A percentile compares a stretch with the other conserved stretches of the same genome.
Conservation (phyloP, 2,888 invertebrate genomes). For the Drosophila niveifrons region DNA sequence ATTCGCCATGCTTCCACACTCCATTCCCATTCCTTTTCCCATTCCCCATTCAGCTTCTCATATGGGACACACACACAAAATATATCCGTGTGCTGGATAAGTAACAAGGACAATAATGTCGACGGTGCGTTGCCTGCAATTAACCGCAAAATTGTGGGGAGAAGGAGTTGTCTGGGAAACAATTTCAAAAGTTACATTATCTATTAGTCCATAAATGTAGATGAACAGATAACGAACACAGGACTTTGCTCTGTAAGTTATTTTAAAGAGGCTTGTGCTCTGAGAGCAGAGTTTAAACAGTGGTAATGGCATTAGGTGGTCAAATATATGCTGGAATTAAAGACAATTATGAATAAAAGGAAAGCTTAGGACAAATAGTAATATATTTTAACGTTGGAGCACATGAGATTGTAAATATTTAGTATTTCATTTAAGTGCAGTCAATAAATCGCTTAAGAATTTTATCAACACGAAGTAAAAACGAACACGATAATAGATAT, state of each 20-base stretch:
- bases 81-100: conserved; percentile 29
- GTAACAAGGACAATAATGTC: conserved; percentile 49
- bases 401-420: no score
- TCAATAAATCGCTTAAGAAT: no score
- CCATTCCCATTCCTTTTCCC: neutral
- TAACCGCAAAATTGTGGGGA: conserved; percentile 29
- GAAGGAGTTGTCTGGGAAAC: conserved; percentile 54
- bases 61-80: conserved; percentile 61
- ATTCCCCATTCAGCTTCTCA: conserved; percentile 48
- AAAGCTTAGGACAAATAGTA: no score
- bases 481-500: no score
- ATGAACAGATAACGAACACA: conserved; percentile 37
- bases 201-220: conserved; percentile 76
- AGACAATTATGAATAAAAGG: neutral
- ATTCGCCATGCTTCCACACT: conserved; percentile 70
- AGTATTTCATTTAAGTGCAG: no score
- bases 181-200: conserved; percentile 73
- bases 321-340: neutral
- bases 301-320: neutral
- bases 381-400: no score
- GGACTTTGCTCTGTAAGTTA: conserved; percentile 19
- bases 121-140: conserved; percentile 52
- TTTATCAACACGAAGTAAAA: no score
- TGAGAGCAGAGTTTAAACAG: neutral
- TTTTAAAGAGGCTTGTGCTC: neutral